phyloP scores from a whole-genome alignment of 1,140 invertebrate species.

The Neodiprion virginianus region DNA sequence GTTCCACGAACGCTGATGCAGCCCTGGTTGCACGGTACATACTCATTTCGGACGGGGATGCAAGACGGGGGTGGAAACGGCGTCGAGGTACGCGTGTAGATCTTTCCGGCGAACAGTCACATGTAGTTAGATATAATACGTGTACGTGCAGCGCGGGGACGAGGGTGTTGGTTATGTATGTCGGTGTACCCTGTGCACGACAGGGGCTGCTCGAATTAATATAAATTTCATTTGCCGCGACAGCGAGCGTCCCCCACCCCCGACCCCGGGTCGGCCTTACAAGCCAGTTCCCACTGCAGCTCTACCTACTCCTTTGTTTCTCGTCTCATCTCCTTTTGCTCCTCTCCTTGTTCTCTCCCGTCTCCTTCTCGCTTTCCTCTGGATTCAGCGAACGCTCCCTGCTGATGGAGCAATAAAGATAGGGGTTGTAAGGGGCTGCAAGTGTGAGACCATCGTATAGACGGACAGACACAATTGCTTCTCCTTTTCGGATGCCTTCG shows the following conservation, averaged over 20 bases:
- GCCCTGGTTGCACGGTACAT: background rate
- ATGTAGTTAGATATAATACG: too few relatives aligned
- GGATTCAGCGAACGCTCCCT: background rate
- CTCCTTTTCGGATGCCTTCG: too few relatives aligned
- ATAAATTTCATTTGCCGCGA: slow-evolving; percentile 7
- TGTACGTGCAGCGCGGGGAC: too few relatives aligned
- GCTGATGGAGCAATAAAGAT: background rate
- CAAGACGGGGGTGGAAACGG: too few relatives aligned
- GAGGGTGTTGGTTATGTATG: too few relatives aligned
- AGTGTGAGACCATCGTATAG: too few relatives aligned
- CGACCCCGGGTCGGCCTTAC: background rate
- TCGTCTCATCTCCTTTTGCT: background rate
- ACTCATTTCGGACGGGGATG: background rate
- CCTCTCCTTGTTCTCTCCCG: background rate
- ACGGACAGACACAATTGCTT: too few relatives aligned
- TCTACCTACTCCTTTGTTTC: background rate
- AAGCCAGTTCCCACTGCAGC: background rate
- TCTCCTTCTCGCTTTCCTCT: background rate
- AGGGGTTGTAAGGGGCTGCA: background rate
- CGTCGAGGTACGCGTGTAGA: too few relatives aligned
- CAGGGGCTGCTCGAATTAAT: background rate
- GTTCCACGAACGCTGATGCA: background rate
- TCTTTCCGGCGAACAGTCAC: too few relatives aligned
- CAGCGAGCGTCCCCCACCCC: background rate
- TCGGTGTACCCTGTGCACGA: background rate